Base-by-base conservation (phyloP, 2,797 vertebrate genomes). In the Mastacembelus armatus region DNA sequence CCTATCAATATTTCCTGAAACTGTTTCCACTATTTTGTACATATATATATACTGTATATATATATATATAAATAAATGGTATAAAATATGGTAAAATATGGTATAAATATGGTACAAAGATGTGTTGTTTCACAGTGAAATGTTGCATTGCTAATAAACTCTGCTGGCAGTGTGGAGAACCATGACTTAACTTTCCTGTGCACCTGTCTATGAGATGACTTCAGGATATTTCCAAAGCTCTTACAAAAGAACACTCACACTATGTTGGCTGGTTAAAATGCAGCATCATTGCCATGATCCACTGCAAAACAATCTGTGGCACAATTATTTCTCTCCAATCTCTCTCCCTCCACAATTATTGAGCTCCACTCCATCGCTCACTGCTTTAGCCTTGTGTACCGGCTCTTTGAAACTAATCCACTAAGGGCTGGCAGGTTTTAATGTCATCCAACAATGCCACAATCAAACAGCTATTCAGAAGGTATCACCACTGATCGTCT, bases 381-480 rank as follows among this genome's bases (percentile, higher is more conserved):
- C 38, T 65, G 39, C 51, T 33, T 12, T 55, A 74, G 72, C 47
- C 50, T 57, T 40, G 44, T 54, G 38, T 22, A 18, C 55, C 30
- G 40, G 15, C 16, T 73, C 50, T 81, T 43, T 84, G 59, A 85
- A 78, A 74, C 32, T 61, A 87, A 85, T 84, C 87, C 71, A 84
- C 47, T 47, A 59, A 73, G 48, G 58, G 15, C 39, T 78, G 60
- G 58, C 62, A 80, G 80, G 70, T 86, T 79, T 84, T 85, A 85
- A 78, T 84, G 87, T 80, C 77, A 78, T 71, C 67, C 75, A 59
- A 80, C 76, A 74, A 80, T 79, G 44, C 54, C 24, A 57, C 61
- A 77, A 81, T 80, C 83, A 87, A 77, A 87, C 58, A 58, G 68
- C 75, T 71, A 65, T 77, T 79, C 73, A 84, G 55, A 69, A 64